Evolutionary conservation across 2,113 vertebrate genomes (phyloP), one percentile per base, ranked within the genome.

Genomic region (Scomber japonicus): DNA sequence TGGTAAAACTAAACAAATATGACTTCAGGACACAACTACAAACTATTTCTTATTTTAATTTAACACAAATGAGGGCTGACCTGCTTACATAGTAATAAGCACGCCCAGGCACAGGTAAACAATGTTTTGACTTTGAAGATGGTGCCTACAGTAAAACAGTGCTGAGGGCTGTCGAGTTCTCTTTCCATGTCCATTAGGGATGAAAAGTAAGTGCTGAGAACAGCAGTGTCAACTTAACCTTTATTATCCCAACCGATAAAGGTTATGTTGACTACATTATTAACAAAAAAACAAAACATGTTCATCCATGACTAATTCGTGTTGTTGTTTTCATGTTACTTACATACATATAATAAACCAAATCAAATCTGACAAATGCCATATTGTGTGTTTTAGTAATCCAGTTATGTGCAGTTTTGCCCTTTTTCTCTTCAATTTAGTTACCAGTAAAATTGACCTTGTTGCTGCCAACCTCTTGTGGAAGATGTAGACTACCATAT

Each of bases 41-140:
- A 51, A 51, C 67, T 10, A 6, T 65, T 46, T 61, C 5, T 61
- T 77, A 61, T 60, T 73, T 55, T 75, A 68, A 11, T 80, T 73
- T 81, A 53, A 74, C 61, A 67, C 63, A 91, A 81, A 81, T 71
- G 56, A 86, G 73, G 50, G 24, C 16, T 90, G 87, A 91, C 87
- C 88, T 80, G 54, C 65, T 84, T 85, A 75, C 81, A 85, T 75
- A 71, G 11, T 79, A 88, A 83, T 86, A 79, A 79, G 60, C 40
- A 24, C 10, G 27, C 30, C 56, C 24, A 57, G 55, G 59, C 85
- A 69, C 80, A 82, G 71, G 65, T 89, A 81, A 82, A 88, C 83
- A 84, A 27, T 48, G 68, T 74, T 80, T 57, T 68, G 55, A 80
- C 84, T 87, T 84, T 87, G 83, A 88, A 63, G n/a, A 79, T 64